phyloP scores from a whole-genome alignment of 2,888 invertebrate species.

The Ptilodon capucinus region DNA sequence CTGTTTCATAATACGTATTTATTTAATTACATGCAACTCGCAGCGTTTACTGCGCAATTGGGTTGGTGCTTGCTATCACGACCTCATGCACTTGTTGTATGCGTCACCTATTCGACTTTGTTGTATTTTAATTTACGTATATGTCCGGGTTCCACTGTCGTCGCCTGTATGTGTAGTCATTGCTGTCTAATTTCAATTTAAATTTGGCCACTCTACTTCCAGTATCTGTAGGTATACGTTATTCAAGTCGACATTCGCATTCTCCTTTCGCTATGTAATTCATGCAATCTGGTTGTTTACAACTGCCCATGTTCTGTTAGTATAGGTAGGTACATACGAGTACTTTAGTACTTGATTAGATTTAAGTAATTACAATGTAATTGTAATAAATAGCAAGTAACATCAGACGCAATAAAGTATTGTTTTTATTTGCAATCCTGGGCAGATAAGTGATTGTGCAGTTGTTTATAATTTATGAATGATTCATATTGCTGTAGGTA shows the following conservation, averaged over 20 bases:
- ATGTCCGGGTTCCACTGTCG: conserved; percentile 57
- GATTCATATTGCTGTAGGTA: not conserved
- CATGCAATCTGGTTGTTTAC: not conserved
- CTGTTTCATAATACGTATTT: not conserved
- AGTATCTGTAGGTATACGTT: conserved; percentile 1
- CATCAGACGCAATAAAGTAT: not conserved
- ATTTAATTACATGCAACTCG: conserved; percentile 33
- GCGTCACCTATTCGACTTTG: conserved; percentile 47
- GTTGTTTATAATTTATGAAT: not conserved
- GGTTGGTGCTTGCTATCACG: conserved; percentile 47
- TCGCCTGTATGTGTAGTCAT: conserved; percentile 55
- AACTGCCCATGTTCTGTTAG: not conserved
- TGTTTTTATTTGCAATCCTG: not conserved
- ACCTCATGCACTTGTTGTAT: conserved; percentile 42
- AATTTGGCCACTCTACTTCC: conserved; percentile 6
- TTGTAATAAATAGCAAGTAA: too few species aligned
- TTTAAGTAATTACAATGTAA: too few species aligned
- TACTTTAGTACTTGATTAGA: not conserved
- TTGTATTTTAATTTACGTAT: conserved; percentile 49
- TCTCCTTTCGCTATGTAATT: conserved; percentile 1
- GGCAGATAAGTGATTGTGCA: not conserved
- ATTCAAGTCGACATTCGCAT: conserved; percentile 2
- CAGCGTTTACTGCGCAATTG: conserved; percentile 59
- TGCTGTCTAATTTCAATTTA: conserved; percentile 38
- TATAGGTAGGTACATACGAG: not conserved